phyloP scores from a whole-genome alignment of 2,797 vertebrate species.

The Siniperca obscura region DNA sequence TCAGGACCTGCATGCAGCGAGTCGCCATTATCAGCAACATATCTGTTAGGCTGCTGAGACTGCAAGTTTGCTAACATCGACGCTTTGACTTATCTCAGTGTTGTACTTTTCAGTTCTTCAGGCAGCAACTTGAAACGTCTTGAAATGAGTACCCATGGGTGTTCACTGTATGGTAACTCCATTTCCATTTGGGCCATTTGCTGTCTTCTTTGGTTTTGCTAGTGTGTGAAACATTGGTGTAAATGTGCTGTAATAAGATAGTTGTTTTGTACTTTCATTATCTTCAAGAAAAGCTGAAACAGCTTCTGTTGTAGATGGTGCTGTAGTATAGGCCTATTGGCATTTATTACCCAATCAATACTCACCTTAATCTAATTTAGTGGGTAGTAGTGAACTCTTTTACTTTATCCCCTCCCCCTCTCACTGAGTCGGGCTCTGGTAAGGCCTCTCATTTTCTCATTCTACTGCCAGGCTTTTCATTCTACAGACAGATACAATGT shows the following conservation, averaged over 20 bases:
- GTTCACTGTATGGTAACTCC: slow-evolving; percentile 16
- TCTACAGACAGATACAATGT: slow-evolving; percentile 81
- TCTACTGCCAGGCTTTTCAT: slow-evolving; percentile 79
- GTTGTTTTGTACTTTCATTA: slow-evolving; percentile 67
- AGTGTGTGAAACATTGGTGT: slow-evolving; percentile 40
- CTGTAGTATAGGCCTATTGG: slow-evolving; percentile 51
- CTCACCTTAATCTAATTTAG: slow-evolving; percentile 82
- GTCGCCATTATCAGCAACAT: slow-evolving; percentile 64
- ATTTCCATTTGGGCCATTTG: slow-evolving; percentile 40
- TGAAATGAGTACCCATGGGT: slow-evolving; percentile 17
- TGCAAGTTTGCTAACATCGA: slow-evolving; percentile 47
- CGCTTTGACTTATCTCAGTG: slow-evolving; percentile 56
- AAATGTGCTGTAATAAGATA: slow-evolving; percentile 63
- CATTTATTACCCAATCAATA: slow-evolving; percentile 81
- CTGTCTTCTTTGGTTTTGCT: slow-evolving; percentile 45
- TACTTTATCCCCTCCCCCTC: slow-evolving; percentile 48
- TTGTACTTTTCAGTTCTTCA: slow-evolving; percentile 39
- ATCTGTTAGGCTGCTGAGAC: slow-evolving; percentile 68
- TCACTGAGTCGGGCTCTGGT: slow-evolving; percentile 53
- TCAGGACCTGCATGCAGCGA: slow-evolving; percentile 41
- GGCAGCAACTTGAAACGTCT: not conserved
- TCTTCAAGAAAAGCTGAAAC: slow-evolving; percentile 68
- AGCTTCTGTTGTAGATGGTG: slow-evolving; percentile 57
- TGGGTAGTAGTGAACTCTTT: slow-evolving; percentile 76
- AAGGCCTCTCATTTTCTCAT: slow-evolving; percentile 68